phyloP scores from a whole-genome alignment of 2,113 vertebrate genomes.

The Peucedramus taeniatus region DNA sequence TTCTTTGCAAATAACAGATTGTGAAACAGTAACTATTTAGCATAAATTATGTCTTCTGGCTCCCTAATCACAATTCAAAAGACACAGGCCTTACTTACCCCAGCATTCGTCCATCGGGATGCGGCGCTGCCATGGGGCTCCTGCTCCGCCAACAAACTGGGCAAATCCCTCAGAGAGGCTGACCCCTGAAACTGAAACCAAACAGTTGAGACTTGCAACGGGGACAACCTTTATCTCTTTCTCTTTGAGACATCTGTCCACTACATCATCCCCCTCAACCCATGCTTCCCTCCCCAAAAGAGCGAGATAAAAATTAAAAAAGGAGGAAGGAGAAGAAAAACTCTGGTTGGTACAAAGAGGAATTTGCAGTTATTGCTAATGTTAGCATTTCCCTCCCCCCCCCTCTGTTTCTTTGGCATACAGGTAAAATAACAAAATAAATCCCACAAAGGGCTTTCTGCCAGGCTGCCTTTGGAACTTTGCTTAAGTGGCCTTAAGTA shows the following conservation, averaged over 20 bases:
- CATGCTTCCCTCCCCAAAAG: background rate
- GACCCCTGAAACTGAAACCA: background rate
- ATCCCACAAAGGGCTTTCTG: constrained; percentile 62
- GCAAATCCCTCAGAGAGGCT: background rate
- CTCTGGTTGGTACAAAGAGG: background rate
- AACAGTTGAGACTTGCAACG: background rate
- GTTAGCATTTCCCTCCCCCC: background rate
- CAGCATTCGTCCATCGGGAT: rapidly evolving
- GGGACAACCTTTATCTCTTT: background rate
- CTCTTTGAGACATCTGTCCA: background rate
- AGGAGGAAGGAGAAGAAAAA: background rate
- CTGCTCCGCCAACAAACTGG: background rate
- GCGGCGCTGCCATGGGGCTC: rapidly evolving
- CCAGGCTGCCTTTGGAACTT: constrained; percentile 77
- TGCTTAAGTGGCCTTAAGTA: constrained; percentile 87
- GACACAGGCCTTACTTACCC: background rate
- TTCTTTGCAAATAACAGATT: background rate
- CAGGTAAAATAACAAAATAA: constrained; percentile 72
- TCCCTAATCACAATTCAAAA: background rate
- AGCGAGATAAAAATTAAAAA: background rate
- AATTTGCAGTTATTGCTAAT: constrained; percentile 21
- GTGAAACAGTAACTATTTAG: background rate
- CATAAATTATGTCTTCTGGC: background rate
- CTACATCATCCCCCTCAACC: background rate
- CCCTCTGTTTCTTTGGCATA: background rate